A percentile compares a stretch with the other conserved stretches of the same genome.
Evolutionary conservation across 2,113 vertebrate genomes (phyloP).

Genomic region (Butorides virescens): DNA sequence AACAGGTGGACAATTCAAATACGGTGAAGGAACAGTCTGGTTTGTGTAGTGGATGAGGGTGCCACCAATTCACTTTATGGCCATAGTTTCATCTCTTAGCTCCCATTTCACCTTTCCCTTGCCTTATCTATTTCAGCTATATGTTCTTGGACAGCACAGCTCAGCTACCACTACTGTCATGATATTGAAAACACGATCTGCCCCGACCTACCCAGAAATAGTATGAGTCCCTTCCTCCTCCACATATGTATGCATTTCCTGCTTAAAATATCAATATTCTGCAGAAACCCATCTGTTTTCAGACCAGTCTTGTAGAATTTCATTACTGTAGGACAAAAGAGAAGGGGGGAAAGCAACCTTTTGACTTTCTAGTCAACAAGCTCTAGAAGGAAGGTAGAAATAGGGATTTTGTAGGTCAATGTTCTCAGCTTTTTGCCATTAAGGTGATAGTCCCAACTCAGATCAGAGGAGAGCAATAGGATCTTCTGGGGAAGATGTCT

Average conservation of each 20-base stretch:
- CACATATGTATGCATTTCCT: neutral
- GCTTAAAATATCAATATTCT: slow-evolving; percentile 36
- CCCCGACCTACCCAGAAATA: neutral
- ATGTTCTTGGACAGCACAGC: neutral
- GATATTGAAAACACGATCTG: neutral
- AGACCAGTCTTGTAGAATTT: neutral
- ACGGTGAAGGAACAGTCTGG: neutral
- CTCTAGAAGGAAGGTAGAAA: neutral
- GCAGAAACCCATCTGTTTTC: neutral
- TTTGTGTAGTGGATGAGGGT: neutral
- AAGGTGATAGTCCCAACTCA: neutral
- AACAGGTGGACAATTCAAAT: neutral
- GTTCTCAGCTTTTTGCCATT: neutral
- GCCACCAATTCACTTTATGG: neutral
- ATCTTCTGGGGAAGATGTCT: neutral
- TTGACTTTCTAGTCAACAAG: neutral
- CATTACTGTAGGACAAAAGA: neutral
- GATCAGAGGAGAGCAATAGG: neutral
- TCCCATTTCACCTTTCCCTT: neutral
- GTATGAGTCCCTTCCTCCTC: neutral
- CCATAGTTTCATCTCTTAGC: neutral
- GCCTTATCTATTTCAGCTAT: neutral
- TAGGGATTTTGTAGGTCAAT: neutral
- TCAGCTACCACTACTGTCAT: neutral
- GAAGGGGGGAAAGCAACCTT: accelerated